Evolutionary conservation across 1,140 invertebrate genomes (phyloP), one percentile per base, ranked within the genome.

Genomic region (Leptinotarsa defecta): DNA sequence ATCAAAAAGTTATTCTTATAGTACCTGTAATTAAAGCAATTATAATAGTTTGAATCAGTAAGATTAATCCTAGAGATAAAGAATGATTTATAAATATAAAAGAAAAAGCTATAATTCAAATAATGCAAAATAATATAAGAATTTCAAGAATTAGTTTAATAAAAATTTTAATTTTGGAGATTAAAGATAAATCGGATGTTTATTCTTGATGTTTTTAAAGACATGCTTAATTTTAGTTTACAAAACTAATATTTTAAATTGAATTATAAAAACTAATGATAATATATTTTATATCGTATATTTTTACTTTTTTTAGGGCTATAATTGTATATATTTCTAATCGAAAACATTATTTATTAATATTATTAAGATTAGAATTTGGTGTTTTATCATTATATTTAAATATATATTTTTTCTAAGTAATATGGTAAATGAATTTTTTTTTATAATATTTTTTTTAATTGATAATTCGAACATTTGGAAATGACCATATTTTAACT

Each of bases 161-260:
- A 80, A 86, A 83, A 83, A 83, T 83, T 76, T 78, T 81, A 83
- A 81, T 81, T 82, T 81, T 82, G 79, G 80, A 87, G 85, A 89
- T 89, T 89, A 89, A 86, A 80, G 86, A 87, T 84, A 88, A 86
- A 81, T 4, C 1, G 83, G 74, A 78, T 85, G 82, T 86, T 87
- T 88, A 88, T 86, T 86, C 84, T 85, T 86, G 84, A 87, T 86
- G 84, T 87, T 87, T 87, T 87, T 86, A 88, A 87, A 86, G 83
- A 85, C 80, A 73, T 73, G 82, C 83, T 86, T 88, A 88, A 85
- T 85, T 86, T 87, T 88, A 86, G 81, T 88, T 89, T 89, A 88
- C 86, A 89, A 89, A 84, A 88, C 86, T 86, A 88, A 87, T 87
- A 84, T 89, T 89, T 88, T 88, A 82, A 88, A 20, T 88, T 88